Evolutionary conservation across 2,888 invertebrate species (phyloP).

Genomic region (Tetanocera ferruginea): DNA sequence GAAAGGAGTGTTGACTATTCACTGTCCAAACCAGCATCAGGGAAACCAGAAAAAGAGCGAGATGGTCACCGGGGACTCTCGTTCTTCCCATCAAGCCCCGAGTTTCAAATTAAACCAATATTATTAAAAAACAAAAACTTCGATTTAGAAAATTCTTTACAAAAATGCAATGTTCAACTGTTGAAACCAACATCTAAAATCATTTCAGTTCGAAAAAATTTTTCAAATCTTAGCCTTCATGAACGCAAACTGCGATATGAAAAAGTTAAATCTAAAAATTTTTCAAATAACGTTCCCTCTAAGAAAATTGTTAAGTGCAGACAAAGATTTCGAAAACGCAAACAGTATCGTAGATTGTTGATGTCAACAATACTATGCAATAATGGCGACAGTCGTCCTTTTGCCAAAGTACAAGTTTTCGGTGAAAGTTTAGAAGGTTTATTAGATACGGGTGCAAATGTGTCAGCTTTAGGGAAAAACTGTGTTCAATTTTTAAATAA

Average conservation of each 20-base stretch:
- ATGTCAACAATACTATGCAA: too few relatives aligned
- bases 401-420: too few relatives aligned
- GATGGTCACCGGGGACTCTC: too few relatives aligned
- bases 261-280: not conserved
- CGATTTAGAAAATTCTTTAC: not conserved
- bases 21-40: not conserved
- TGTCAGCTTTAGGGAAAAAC: too few relatives aligned
- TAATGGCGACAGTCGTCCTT: too few relatives aligned
- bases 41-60: constrained; percentile 12
- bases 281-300: not conserved
- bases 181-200: not conserved
- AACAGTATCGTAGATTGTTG: too few relatives aligned
- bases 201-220: not conserved
- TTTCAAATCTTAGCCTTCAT: not conserved
- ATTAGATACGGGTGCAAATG: too few relatives aligned
- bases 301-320: constrained; percentile 29
- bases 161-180: not conserved
- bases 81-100: too few relatives aligned
- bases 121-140: too few relatives aligned
- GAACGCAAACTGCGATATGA: constrained; percentile 7
- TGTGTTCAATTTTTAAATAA: too few relatives aligned
- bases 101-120: too few relatives aligned
- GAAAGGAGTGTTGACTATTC: not conserved
- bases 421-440: too few relatives aligned
- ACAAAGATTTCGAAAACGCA: constrained; percentile 12